A percentile compares a stretch with the other conserved stretches of the same genome.
These are phyloP conservation scores for Chloroclysta siterata DNA, from an alignment of 2,888 invertebrate species.

Conservation along the genomic window DNA sequence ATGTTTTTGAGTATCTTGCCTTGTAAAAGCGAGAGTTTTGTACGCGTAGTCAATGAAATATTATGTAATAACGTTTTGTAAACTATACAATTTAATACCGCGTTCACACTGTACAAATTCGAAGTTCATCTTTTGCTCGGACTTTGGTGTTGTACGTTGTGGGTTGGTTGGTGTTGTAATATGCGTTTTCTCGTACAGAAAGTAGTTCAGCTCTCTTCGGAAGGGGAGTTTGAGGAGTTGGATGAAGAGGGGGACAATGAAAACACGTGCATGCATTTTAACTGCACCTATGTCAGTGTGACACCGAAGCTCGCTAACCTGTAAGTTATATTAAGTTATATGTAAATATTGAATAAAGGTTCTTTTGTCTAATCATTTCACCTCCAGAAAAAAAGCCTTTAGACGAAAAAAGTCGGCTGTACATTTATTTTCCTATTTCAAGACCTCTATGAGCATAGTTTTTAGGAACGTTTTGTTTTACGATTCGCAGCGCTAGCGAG, in stretches of 20 bases:
- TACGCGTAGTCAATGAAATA: neutral
- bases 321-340: constrained; percentile 60
- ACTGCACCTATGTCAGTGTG: constrained; percentile 76
- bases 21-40: constrained; percentile 10
- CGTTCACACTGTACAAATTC: constrained; percentile 34
- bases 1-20: constrained; percentile 5
- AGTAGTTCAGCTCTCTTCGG: constrained; percentile 64
- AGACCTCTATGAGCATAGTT: too few species aligned
- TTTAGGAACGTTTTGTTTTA: neutral
- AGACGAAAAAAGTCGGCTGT: neutral
- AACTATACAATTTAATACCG: constrained; percentile 1
- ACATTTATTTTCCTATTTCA: neutral
- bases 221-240: constrained; percentile 70
- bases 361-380: neutral
- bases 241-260: constrained; percentile 65
- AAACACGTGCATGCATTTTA: constrained; percentile 73
- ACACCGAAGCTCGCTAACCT: constrained; percentile 71
- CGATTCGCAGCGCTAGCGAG: constrained; percentile 76
- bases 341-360: neutral
- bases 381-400: neutral
- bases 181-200: constrained; percentile 51
- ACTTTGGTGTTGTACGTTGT: constrained; percentile 27
- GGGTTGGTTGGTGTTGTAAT: constrained; percentile 3
- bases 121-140: constrained; percentile 34
- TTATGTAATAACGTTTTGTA: neutral